A percentile compares a stretch with the other conserved stretches of the same genome.
phyloP scores from a whole-genome alignment of 2,113 vertebrate genomes.

The Pseudorectes ferrugineus region DNA sequence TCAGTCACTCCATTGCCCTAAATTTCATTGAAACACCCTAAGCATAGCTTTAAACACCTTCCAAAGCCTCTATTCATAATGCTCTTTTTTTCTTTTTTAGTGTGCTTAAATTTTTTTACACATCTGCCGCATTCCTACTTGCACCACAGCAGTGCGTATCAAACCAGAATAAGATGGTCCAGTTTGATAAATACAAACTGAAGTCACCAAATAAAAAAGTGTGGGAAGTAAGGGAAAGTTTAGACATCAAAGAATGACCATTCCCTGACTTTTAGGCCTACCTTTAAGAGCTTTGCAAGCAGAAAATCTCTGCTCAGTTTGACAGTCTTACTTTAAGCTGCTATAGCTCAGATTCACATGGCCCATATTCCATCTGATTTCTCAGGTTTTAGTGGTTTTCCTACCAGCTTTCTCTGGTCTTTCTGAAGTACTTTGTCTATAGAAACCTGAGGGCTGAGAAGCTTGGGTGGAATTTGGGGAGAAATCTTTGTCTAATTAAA shows the following conservation, averaged over 20 bases:
- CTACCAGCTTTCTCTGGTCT: background rate
- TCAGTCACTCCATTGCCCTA: background rate
- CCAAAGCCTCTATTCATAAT: background rate
- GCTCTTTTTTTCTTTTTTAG: background rate
- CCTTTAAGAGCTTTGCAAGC: background rate
- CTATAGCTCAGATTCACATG: background rate
- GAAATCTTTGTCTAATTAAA: background rate
- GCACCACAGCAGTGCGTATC: background rate
- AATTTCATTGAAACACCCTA: background rate
- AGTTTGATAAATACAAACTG: background rate
- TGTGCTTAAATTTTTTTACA: background rate
- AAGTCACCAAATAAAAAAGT: background rate
- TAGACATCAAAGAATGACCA: background rate
- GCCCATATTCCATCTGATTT: background rate
- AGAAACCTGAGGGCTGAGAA: background rate
- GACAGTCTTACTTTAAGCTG: background rate
- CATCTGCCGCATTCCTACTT: background rate
- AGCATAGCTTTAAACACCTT: background rate
- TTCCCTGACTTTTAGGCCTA: background rate
- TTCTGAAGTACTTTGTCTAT: background rate
- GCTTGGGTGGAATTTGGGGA: background rate
- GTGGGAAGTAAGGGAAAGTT: background rate
- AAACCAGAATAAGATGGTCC: background rate
- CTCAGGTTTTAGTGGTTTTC: background rate
- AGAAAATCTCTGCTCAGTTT: background rate